A percentile compares a stretch with the other conserved stretches of the same genome.
Conservation (phyloP, 1,140 invertebrate genomes). For the Pogonognathellus flavescens region DNA sequence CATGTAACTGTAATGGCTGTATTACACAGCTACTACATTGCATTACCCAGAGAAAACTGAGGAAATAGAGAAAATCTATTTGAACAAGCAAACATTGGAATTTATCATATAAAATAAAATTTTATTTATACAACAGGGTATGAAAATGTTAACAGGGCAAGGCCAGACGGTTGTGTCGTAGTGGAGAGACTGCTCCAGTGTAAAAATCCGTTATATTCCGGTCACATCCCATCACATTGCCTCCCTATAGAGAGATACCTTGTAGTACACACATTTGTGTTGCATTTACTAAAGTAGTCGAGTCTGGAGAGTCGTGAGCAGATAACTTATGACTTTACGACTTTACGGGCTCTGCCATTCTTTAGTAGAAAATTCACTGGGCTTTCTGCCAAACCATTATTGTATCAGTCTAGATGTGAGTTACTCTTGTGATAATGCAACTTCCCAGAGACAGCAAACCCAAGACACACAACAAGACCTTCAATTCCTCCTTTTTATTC, state of each 20-base stretch:
- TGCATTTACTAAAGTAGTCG: slow-evolving; percentile 11
- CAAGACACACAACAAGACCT: not conserved
- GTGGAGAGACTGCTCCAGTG: not conserved
- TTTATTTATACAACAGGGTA: not conserved
- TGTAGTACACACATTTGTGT: not conserved
- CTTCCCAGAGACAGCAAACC: not conserved
- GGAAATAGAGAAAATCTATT: not conserved
- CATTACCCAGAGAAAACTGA: not conserved
- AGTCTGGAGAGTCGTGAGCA: slow-evolving; percentile 25
- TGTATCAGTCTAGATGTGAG: not conserved
- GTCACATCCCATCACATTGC: not conserved
- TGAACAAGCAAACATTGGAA: not conserved
- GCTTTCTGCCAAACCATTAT: slow-evolving; percentile 26
- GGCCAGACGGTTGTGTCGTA: not conserved
- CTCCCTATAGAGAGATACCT: not conserved
- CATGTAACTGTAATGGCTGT: not conserved
- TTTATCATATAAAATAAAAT: slow-evolving; percentile 27
- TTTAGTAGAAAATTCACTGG: not conserved
- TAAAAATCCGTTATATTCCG: not conserved
- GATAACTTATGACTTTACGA: slow-evolving; percentile 30
- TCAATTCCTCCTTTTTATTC: not conserved
- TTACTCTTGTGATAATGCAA: not conserved
- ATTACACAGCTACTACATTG: not conserved
- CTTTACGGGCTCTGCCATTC: not conserved
- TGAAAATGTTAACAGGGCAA: slow-evolving; percentile 25